These are phyloP conservation scores for Babyrousa celebensis DNA, from an alignment of 2,797 vertebrate species.

Conservation along the genomic window DNA sequence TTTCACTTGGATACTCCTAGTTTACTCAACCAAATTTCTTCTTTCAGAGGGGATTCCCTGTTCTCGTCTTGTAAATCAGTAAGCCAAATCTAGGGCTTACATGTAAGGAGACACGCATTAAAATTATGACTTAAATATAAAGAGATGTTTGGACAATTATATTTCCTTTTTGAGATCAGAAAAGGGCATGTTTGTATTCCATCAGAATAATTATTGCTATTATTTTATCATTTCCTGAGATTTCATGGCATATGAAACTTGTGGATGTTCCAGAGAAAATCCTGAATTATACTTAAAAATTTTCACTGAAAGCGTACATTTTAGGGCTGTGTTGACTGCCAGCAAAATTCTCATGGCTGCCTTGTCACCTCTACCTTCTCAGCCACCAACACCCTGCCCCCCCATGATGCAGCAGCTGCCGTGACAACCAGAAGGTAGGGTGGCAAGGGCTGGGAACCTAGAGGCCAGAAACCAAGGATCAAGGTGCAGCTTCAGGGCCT, in stretches of 20 bases:
- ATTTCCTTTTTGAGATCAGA: constrained; percentile 12
- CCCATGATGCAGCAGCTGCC: neutral
- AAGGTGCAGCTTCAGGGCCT: neutral
- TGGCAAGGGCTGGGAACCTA: neutral
- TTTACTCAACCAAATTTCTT: constrained; percentile 18
- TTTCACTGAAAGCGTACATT: neutral
- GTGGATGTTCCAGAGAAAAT: constrained; percentile 7
- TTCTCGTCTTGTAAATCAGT: constrained; percentile 3
- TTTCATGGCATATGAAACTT: neutral
- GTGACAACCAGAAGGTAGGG: neutral
- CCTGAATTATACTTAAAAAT: neutral
- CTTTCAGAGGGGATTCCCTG: neutral
- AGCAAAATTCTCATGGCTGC: neutral
- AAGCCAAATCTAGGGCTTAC: neutral
- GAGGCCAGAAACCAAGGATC: neutral
- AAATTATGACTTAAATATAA: constrained; percentile 15
- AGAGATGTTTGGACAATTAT: neutral
- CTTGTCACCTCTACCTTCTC: neutral
- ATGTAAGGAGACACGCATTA: neutral
- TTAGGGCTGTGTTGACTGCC: neutral
- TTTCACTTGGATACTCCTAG: neutral
- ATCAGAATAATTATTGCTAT: constrained; percentile 60
- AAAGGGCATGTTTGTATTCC: constrained; percentile 46
- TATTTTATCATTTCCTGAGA: constrained; percentile 57
- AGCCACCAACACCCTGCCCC: neutral